These are phyloP conservation scores for Pristionchus arcanus DNA, from an alignment of 2,888 invertebrate genomes.

Conservation along the genomic window DNA sequence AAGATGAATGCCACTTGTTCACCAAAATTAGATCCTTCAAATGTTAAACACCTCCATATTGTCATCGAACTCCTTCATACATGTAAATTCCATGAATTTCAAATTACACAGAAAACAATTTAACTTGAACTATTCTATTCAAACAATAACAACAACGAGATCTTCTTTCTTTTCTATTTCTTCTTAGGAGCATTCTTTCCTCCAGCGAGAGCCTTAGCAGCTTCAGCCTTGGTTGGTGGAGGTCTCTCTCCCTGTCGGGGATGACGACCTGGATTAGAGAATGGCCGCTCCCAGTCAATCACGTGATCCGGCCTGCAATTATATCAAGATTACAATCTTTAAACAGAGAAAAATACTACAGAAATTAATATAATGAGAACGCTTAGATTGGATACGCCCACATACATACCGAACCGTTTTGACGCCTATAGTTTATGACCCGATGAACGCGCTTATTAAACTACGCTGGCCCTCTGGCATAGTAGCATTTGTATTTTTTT, in stretches of 20 bases:
- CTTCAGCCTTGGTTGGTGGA: constrained; percentile 29
- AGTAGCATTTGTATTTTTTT: no score
- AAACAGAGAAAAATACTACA: no score
- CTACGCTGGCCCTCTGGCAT: no score
- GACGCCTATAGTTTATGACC: no score
- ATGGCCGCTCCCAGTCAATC: constrained; percentile 71
- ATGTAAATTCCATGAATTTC: not conserved
- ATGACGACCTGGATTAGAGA: constrained; percentile 68
- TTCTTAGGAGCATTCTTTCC: constrained; percentile 58
- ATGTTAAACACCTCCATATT: not conserved
- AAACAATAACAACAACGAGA: constrained; percentile 42
- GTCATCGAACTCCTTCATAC: not conserved
- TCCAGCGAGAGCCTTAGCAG: constrained; percentile 54
- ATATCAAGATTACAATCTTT: not conserved
- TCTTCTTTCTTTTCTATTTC: constrained; percentile 11
- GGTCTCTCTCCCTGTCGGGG: constrained; percentile 56
- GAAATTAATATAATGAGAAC: no score
- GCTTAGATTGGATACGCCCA: no score
- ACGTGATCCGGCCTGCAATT: constrained; percentile 63
- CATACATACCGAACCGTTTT: no score
- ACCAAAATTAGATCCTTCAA: not conserved
- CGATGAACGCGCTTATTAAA: no score
- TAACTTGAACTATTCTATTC: not conserved
- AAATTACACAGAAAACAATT: constrained; percentile 29
- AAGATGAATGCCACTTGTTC: not conserved